A percentile compares a stretch with the other conserved stretches of the same genome.
Conservation (phyloP, 2,113 vertebrate species). For the western clawed frog (Xenopus tropicalis) region UCB_Xtro_10.0 CM004445.2:117767001-117767500, state of each 20-base stretch:
- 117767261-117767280: conserved; percentile 54
- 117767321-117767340: conserved; percentile 55
- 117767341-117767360: conserved; percentile 65
- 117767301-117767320: conserved; percentile 68
- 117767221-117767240: conserved; percentile 81
- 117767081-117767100: no score
- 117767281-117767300: conserved; percentile 62
- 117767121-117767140: no score
- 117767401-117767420: conserved; percentile 60
- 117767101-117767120: no score
- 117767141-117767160: neutral
- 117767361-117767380: conserved; percentile 69
- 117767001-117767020: no score
- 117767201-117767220: conserved; percentile 79
- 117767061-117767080: no score
- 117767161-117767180: neutral
- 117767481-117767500: conserved; percentile 6
- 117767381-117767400: conserved; percentile 75
- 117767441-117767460: conserved; percentile 5
- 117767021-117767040: no score
- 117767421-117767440: conserved; percentile 14
- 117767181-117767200: conserved; percentile 16
- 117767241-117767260: conserved; percentile 78
- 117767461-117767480: conserved; percentile 30
- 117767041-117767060: no score